Conservation (phyloP, 2,888 invertebrate genomes). For the Pherbina coryleti region DNA sequence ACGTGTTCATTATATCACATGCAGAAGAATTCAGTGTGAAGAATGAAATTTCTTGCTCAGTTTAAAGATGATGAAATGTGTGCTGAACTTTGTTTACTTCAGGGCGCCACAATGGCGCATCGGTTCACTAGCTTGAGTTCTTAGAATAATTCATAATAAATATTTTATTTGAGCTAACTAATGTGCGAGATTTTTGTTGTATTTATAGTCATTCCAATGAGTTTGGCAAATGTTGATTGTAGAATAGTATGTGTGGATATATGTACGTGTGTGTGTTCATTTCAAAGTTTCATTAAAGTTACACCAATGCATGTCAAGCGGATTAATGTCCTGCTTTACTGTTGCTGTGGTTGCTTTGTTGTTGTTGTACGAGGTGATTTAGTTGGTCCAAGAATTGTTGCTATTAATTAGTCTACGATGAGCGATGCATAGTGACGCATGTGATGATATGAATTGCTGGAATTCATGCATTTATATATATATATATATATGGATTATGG, state of each 20-base stretch:
- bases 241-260: not conserved
- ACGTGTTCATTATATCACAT: not conserved
- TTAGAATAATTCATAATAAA: constrained; percentile 3
- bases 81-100: not conserved
- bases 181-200: not conserved
- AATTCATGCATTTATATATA: not conserved
- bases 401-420: constrained; percentile 60
- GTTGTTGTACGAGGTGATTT: not conserved
- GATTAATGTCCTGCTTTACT: not conserved
- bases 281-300: constrained; percentile 9
- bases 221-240: constrained; percentile 6
- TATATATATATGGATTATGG: constrained; percentile 27
- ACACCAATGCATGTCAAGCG: not conserved
- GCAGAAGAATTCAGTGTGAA: not conserved
- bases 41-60: too few relatives aligned
- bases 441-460: constrained; percentile 37
- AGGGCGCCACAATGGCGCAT: not conserved
- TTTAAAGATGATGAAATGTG: not conserved
- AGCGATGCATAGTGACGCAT: constrained; percentile 58
- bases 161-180: constrained; percentile 9
- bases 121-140: not conserved
- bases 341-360: not conserved
- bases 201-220: not conserved
- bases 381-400: constrained; percentile 21
- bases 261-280: not conserved